Percentiles rank a stretch among this genome's conserved stretches.
Conservation (phyloP, 2,797 vertebrate species). For the Meriones psammophilus region DNA sequence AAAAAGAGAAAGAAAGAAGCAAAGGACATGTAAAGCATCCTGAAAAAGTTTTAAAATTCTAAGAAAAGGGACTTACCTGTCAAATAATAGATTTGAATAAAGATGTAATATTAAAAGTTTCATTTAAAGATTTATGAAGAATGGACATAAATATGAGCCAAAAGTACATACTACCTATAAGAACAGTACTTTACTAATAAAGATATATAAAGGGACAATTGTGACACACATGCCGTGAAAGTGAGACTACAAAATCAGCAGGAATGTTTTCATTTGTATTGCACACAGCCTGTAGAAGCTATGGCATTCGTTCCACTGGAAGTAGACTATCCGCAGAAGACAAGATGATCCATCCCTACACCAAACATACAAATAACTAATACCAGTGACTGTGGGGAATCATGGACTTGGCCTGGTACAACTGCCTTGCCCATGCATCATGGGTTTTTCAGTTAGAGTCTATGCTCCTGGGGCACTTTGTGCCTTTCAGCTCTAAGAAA, state of each 20-base stretch:
- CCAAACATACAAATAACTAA: background rate
- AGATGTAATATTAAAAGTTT: background rate
- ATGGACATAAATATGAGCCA: background rate
- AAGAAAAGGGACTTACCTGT: background rate
- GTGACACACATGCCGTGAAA: background rate
- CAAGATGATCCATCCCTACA: background rate
- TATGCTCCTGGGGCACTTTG: background rate
- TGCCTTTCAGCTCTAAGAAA: background rate
- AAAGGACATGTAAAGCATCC: background rate
- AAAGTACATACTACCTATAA: background rate
- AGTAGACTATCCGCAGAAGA: background rate
- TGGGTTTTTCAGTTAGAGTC: background rate
- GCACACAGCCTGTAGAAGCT: background rate
- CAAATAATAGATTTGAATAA: background rate
- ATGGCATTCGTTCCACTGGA: background rate
- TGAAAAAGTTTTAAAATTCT: background rate
- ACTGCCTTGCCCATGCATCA: background rate
- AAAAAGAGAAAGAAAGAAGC: background rate
- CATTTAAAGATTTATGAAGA: background rate
- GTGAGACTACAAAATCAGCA: background rate
- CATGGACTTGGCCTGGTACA: background rate
- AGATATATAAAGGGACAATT: background rate
- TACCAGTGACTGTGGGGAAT: too few species aligned
- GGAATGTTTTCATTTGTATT: background rate
- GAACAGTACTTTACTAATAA: background rate